Percentiles rank a stretch among this genome's conserved stretches.
Evolutionary conservation across 2,113 vertebrate genomes (phyloP).

Genomic region (Sigmodon hispidus): DNA sequence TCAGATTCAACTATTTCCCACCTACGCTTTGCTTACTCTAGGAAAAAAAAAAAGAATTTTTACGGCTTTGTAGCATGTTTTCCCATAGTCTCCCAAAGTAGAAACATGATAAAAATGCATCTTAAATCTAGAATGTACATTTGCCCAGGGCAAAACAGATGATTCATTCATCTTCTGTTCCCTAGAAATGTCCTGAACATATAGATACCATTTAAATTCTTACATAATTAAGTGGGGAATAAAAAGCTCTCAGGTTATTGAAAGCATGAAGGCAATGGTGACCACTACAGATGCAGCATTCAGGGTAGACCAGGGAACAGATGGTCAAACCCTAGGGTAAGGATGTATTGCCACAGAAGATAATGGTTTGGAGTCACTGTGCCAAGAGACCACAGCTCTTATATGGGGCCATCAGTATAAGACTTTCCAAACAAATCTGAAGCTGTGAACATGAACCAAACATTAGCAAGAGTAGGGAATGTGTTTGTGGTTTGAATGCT

Average conservation of each 20-base stretch:
- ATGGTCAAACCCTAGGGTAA: neutral
- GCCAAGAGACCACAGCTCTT: neutral
- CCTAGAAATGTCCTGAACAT: neutral
- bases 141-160: neutral
- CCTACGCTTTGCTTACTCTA: neutral
- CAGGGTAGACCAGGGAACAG: neutral
- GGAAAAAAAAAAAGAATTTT: neutral
- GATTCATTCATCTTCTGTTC: neutral
- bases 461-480: neutral
- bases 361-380: neutral
- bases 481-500: neutral
- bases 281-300: neutral
- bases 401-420: neutral
- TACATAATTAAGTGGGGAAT: neutral
- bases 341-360: neutral
- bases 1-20: neutral
- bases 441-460: neutral
- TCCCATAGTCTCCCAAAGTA: neutral
- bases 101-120: neutral
- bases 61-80: neutral
- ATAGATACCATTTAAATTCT: fast-evolving
- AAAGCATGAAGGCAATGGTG: neutral
- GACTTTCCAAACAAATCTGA: neutral
- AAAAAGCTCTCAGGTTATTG: neutral
- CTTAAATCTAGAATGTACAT: neutral